Conservation (phyloP, 2,113 vertebrate genomes). For the Romanogobio albipinnatus region DNA sequence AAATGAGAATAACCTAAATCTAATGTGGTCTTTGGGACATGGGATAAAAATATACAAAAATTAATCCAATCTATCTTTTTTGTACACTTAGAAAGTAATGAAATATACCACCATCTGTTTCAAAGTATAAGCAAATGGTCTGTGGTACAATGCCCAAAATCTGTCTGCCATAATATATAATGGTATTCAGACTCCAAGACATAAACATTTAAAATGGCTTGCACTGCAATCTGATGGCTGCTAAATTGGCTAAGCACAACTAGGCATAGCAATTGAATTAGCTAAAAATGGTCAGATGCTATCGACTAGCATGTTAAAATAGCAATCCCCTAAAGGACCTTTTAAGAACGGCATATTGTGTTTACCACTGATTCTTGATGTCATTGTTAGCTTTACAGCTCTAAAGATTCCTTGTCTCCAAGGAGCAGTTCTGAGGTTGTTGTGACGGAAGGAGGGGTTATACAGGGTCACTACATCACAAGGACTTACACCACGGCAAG, state of each 20-base stretch:
- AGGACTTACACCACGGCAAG: conserved; percentile 34
- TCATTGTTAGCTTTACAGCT: conserved; percentile 15
- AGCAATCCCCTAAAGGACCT: conserved; percentile 9
- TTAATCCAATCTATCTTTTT: not conserved
- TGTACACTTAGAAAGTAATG: conserved; percentile 4
- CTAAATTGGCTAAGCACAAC: conserved; percentile 31
- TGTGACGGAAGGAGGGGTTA: conserved; percentile 14
- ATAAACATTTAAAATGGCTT: conserved; percentile 1
- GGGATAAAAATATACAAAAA: not conserved
- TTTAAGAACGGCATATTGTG: conserved; percentile 33
- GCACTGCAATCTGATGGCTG: not conserved
- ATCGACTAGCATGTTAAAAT: conserved; percentile 33
- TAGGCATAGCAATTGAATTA: conserved; percentile 27
- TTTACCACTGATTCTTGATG: conserved; percentile 13
- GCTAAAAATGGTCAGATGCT: conserved; percentile 30
- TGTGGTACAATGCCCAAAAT: not conserved
- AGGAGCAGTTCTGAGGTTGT: conserved; percentile 1
- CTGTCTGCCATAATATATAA: not conserved
- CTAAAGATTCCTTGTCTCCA: conserved; percentile 24
- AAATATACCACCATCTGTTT: conserved; percentile 23
- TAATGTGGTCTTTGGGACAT: not conserved
- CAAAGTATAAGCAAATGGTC: not conserved
- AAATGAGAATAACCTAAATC: not conserved
- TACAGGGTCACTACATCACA: conserved; percentile 7
- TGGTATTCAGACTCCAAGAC: conserved; percentile 1